Evolutionary conservation across 2,113 vertebrate genomes (phyloP), one percentile per base, ranked within the genome.

Genomic region (Eulemur rufifrons): DNA sequence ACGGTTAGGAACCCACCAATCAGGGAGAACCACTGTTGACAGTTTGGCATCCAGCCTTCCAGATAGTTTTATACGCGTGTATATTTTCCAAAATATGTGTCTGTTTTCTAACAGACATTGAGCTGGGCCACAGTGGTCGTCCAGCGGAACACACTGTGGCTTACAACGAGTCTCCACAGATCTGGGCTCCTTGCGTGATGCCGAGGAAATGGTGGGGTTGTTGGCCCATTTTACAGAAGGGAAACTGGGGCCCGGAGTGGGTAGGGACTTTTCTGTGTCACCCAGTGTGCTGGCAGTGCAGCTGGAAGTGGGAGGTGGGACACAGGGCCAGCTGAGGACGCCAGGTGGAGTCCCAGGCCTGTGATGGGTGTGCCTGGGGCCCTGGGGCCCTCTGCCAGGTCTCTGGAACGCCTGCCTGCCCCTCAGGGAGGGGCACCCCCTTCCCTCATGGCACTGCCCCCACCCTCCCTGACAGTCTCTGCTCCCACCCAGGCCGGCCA

Each of bases 41-140:
- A 12, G 59, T 56, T 54, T n/a, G n/a, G 6, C 37, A 17, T 39
- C 71, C 8, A 17, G 45, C 45, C 76, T 76, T 87, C 69, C 74
- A 91, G 52, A 34, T 11, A 50, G 71, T 87, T 84, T 32, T 50
- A 2, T 27, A 3, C 13, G 27, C 59, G 7, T 25, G 8, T 34
- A 8, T 32, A 69, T 29, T 96, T 91, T 54, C 77, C 42, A 77
- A 56, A 85, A 34, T 29, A n/a, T 1, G 4, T n/a, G 4, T 92
- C 71, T 61, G 0, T 63, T 83, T 82, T 78, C 45, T 32, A 61
- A 23, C 39, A n/a, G 37, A 52, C 23, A 34, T 56, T 81, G 45
- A 77, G 2, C 12, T 11, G 13, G 78, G 69, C 29, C 37, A 0
- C 0, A 0, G 32, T 32, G 32, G 37, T 42, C 2, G 0, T 37